phyloP scores from a whole-genome alignment of 2,797 vertebrate genomes.

The Crenuchus spilurus region DNA sequence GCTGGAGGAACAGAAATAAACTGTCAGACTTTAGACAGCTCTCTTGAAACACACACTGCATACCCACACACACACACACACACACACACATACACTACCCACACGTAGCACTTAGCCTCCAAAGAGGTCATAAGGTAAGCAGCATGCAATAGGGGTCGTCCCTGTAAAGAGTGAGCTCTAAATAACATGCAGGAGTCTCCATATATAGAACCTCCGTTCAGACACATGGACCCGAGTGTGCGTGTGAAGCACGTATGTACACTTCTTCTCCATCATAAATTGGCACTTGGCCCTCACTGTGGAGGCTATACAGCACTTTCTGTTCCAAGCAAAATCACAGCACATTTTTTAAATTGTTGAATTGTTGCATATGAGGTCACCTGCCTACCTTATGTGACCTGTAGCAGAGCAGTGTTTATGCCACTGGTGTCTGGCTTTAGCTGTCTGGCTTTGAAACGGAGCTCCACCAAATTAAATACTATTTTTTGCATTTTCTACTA shows the following conservation, averaged over 20 bases:
- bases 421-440: background rate
- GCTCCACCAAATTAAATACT: no score
- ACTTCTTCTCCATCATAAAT: constrained; percentile 19
- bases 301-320: constrained; percentile 31
- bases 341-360: background rate
- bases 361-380: constrained; percentile 14
- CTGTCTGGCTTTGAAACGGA: background rate
- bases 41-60: background rate
- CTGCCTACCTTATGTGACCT: constrained; percentile 3
- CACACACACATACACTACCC: constrained; percentile 25
- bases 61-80: background rate
- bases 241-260: background rate
- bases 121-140: background rate
- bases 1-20: constrained; percentile 41
- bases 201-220: background rate
- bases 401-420: background rate
- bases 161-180: background rate
- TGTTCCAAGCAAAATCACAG: constrained; percentile 13
- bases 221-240: background rate
- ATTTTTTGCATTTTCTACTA: no score
- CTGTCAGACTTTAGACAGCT: constrained; percentile 30
- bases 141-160: background rate
- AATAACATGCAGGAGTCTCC: background rate
- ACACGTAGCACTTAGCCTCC: background rate
- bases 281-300: constrained; percentile 6